Percentiles rank a stretch among this genome's conserved stretches.
These are phyloP conservation scores for Papilio dardanus DNA, from an alignment of 1,140 invertebrate genomes.

Conservation along the genomic window DNA sequence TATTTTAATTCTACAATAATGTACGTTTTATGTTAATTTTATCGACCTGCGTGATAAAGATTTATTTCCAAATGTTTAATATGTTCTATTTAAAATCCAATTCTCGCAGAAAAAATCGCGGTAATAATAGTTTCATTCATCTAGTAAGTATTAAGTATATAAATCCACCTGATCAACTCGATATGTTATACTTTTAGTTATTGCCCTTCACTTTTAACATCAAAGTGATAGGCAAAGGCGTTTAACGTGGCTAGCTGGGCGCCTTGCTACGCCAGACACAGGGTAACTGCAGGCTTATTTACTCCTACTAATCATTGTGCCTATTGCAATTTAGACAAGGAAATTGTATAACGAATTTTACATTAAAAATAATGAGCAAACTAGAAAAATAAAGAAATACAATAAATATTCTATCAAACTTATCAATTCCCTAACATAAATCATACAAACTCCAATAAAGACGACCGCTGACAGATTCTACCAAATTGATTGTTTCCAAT, in stretches of 20 bases:
- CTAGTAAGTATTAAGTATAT: background rate
- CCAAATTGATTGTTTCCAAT: conserved; percentile 35
- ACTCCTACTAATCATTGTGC: conserved; percentile 37
- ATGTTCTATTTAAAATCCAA: too few relatives aligned
- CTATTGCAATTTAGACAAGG: too few relatives aligned
- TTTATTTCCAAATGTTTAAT: too few relatives aligned
- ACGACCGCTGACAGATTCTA: conserved; percentile 39
- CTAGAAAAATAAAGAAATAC: too few relatives aligned
- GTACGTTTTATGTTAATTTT: too few relatives aligned
- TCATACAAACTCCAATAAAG: conserved; percentile 47
- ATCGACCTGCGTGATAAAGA: too few relatives aligned
- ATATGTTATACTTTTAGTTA: conserved; percentile 34
- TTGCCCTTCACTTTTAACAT: conserved; percentile 53
- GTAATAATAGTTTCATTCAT: too few relatives aligned
- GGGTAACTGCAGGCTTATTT: conserved; percentile 42
- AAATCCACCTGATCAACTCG: conserved; percentile 30
- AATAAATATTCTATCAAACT: background rate
- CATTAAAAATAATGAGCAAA: too few relatives aligned
- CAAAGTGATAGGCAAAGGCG: conserved; percentile 54
- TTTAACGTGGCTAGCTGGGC: conserved; percentile 29
- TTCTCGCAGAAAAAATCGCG: too few relatives aligned
- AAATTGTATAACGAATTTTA: background rate
- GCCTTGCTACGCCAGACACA: conserved; percentile 27
- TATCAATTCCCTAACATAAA: conserved; percentile 33
- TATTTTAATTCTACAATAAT: too few relatives aligned